Base-by-base conservation (phyloP, 2,113 vertebrate genomes). In the Apteryx owenii region DNA sequence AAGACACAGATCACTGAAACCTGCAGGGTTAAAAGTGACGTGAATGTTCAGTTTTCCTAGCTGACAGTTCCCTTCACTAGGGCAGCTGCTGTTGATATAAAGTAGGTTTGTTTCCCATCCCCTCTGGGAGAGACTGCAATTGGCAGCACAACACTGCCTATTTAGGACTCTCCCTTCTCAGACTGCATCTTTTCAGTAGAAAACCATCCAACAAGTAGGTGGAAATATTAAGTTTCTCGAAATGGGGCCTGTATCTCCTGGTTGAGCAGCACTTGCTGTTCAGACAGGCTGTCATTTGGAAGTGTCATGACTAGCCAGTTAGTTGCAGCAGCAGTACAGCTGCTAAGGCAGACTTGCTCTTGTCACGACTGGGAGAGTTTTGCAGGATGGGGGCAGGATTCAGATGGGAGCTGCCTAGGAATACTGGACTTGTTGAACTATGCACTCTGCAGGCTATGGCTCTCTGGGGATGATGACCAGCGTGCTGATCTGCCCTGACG, bases 391-490 rank as follows among this genome's bases (percentile, higher is more conserved):
- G 13, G 9, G 48, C 17, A 23, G 14, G 51, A 29, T 69, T 89
- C n/a, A 50, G 66, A 44, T 20, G 3, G 19, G 20, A 16, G 15
- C 58, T 81, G 14, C 73, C 16, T 29, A 44, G 9, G 88, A 77
- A 84, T 10, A 25, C 46, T 76, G 36, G 12, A n/a, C 36, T 66
- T 46, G n/a, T 61, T 21, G n/a, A 38, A 70, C 53, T 92, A 75
- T 95, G 4, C 54, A 8, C 20, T 80, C 22, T 90, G 38, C 80
- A 99, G 99, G 99, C 38, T 99, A 99, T 50, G 99, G 99, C 17
- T 99, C 99, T 33, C 98, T 99, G 92, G 99, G 99, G 4, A 99
- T 99, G 99, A 99, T 99, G 99, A 99, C 99, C 94, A 99, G 99
- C 1, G 99, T 99, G 73, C 98, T 99, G 66, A 82, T 99, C 85